A percentile compares a stretch with the other conserved stretches of the same genome.
phyloP scores from a whole-genome alignment of 2,113 vertebrate species.

The Oncorhynchus mykiss region DNA sequence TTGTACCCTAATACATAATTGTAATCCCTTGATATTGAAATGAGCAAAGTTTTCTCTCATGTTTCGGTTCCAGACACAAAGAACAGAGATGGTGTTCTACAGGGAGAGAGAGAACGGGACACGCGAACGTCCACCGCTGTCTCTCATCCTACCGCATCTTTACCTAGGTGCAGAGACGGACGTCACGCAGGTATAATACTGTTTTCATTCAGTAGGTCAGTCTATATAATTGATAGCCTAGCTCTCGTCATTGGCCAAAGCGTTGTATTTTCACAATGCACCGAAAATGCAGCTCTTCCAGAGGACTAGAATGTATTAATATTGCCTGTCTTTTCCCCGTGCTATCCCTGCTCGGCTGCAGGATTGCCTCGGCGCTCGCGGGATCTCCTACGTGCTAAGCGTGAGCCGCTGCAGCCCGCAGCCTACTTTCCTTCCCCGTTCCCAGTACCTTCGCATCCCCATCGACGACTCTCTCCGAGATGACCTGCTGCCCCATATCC shows the following conservation, averaged over 20 bases:
- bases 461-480: conserved; percentile 80
- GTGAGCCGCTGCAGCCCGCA: conserved; percentile 79
- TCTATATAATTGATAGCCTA: background rate
- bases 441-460: conserved; percentile 76
- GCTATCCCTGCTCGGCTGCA: conserved; percentile 35
- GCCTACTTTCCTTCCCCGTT: conserved; percentile 71
- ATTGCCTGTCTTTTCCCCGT: background rate
- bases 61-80: background rate
- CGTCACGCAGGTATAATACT: conserved; percentile 74
- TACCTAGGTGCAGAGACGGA: conserved; percentile 81
- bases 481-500: conserved; percentile 79
- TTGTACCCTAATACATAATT: background rate
- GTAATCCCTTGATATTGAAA: too few species aligned
- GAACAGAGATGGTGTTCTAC: conserved; percentile 67
- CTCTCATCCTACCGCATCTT: conserved; percentile 75
- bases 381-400: conserved; percentile 78
- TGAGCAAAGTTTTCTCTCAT: too few species aligned
- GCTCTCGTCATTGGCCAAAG: too few species aligned
- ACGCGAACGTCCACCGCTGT: conserved; percentile 54
- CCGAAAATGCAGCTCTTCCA: background rate
- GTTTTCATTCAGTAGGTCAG: background rate
- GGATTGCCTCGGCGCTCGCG: conserved; percentile 71
- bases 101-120: conserved; percentile 50
- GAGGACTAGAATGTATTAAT: background rate
- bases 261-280: background rate